phyloP scores from a whole-genome alignment of 2,888 invertebrate species.

The Netelia virgata region DNA sequence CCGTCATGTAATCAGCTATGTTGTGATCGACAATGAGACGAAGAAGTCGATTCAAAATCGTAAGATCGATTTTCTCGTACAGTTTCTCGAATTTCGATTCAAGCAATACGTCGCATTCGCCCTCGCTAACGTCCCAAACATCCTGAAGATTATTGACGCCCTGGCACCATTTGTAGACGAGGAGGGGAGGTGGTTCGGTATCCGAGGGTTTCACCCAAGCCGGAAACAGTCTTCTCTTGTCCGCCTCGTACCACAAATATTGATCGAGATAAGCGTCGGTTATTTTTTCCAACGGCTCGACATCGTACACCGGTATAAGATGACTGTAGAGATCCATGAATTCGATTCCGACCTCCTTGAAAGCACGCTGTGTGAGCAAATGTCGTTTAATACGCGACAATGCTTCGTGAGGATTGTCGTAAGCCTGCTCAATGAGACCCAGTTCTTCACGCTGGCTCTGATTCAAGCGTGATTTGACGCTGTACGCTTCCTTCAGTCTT shows the following conservation, averaged over 20 bases:
- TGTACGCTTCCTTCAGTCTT: slow-evolving; percentile 98
- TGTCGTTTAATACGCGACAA: slow-evolving; percentile 99
- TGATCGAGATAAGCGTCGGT: slow-evolving; percentile 99
- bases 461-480: slow-evolving; percentile 98
- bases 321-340: slow-evolving; percentile 99
- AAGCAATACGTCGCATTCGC: slow-evolving; percentile 98
- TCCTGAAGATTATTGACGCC: slow-evolving; percentile 99
- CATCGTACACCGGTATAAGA: slow-evolving; percentile 99
- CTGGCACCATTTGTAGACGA: slow-evolving; percentile 99
- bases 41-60: slow-evolving; percentile 97
- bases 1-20: slow-evolving; percentile 99
- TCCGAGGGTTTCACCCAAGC: slow-evolving; percentile 99
- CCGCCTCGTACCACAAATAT: slow-evolving; percentile 99
- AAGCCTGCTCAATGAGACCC: slow-evolving; percentile 99
- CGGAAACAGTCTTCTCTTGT: slow-evolving; percentile 97
- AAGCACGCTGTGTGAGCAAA: slow-evolving; percentile 98
- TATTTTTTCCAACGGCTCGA: slow-evolving; percentile 99
- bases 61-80: slow-evolving; percentile 99
- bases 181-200: slow-evolving; percentile 96
- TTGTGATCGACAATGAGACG: slow-evolving; percentile 99
- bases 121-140: slow-evolving; percentile 99
- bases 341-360: slow-evolving; percentile 99
- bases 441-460: slow-evolving; percentile 99
- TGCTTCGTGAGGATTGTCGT: slow-evolving; percentile 99
- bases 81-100: slow-evolving; percentile 99